Evolutionary conservation across 2,113 vertebrate species (phyloP).

Genomic region (Anarrhichthys ocellatus): DNA sequence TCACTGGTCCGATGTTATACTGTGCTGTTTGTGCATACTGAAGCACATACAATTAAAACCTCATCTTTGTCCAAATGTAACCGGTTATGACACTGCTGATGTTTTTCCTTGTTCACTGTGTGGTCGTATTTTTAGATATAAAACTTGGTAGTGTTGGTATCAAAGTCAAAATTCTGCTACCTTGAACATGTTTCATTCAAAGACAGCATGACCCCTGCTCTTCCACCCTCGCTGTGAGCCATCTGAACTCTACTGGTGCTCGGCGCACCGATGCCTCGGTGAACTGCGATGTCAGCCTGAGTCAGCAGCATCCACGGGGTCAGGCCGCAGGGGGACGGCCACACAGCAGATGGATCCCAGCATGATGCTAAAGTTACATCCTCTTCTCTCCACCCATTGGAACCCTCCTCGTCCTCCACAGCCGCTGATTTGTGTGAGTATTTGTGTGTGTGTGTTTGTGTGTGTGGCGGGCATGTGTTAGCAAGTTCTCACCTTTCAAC

Average conservation of each 20-base stretch:
- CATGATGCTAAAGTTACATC: slow-evolving; percentile 58
- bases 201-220: slow-evolving; percentile 29
- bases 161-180: slow-evolving; percentile 21
- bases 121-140: slow-evolving; percentile 1
- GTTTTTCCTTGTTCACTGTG: neutral
- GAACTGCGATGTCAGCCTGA: slow-evolving; percentile 59
- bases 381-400: slow-evolving; percentile 41
- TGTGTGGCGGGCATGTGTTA: slow-evolving; percentile 26
- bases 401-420: slow-evolving; percentile 29
- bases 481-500: slow-evolving; percentile 66
- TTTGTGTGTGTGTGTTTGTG: neutral
- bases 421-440: slow-evolving; percentile 3
- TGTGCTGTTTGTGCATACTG: neutral
- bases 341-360: slow-evolving; percentile 70
- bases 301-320: slow-evolving; percentile 55
- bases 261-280: slow-evolving; percentile 28
- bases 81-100: neutral
- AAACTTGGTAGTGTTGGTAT: neutral
- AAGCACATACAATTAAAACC: neutral
- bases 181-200: slow-evolving; percentile 19
- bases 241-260: slow-evolving; percentile 57
- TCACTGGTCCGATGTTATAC: neutral
- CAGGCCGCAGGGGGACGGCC: slow-evolving; percentile 40
- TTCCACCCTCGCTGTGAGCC: slow-evolving; percentile 51
- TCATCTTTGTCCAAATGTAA: neutral